phyloP scores from a whole-genome alignment of 2,113 vertebrate species.

The Myotis lucifugus region DNA sequence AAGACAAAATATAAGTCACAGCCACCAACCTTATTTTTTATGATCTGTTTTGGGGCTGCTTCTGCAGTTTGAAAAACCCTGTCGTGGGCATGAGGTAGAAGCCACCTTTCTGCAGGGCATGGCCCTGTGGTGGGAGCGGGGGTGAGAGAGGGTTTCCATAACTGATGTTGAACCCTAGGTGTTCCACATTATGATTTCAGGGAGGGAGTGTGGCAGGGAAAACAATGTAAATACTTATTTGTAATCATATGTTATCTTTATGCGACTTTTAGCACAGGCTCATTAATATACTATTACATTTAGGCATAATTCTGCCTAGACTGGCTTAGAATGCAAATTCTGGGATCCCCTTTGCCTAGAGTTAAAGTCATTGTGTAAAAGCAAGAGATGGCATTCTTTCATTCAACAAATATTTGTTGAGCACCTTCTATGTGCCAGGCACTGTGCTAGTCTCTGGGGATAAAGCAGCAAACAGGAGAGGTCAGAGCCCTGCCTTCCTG shows the following conservation, averaged over 20 bases:
- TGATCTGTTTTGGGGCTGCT: background rate
- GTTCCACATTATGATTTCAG: background rate
- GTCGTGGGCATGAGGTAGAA: background rate
- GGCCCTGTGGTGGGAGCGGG: background rate
- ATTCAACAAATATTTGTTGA: background rate
- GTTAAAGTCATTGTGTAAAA: background rate
- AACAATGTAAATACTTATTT: slow-evolving; percentile 60
- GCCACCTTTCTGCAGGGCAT: background rate
- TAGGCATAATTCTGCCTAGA: background rate
- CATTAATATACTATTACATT: slow-evolving; percentile 9
- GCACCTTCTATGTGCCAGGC: background rate
- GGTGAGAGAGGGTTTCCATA: background rate
- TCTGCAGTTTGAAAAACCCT: background rate
- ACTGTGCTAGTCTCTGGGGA: background rate
- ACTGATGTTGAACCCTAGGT: slow-evolving; percentile 30
- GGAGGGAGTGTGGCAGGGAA: background rate
- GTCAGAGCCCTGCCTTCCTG: background rate
- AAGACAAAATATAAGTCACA: background rate
- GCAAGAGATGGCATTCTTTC: background rate
- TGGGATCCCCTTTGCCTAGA: background rate
- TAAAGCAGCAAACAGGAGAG: background rate
- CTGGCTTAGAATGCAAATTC: slow-evolving; percentile 6
- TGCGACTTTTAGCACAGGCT: slow-evolving; percentile 39
- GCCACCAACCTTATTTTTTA: background rate
- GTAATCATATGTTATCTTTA: background rate